Evolutionary conservation across 2,888 invertebrate genomes (phyloP), one percentile per base, ranked within the genome.

Genomic region (Campopleginae sp.): DNA sequence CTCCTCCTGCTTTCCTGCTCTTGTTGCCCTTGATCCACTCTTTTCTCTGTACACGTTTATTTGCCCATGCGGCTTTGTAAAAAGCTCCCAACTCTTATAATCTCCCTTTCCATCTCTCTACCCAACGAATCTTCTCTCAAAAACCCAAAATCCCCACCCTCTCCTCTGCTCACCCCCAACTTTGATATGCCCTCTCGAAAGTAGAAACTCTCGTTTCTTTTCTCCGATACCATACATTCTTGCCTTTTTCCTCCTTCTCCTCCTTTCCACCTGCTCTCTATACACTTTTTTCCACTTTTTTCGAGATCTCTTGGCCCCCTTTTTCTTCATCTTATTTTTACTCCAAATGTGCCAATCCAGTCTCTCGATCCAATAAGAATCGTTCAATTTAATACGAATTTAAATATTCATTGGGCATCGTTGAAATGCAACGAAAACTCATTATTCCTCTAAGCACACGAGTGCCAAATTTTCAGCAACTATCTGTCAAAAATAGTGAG

Each of bases 71-170:
- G 58, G 48, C 61, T 71, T 81, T 82, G 65, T 48, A 63, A 75
- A 66, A 78, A 81, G 72, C 68, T 75, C 63, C 74, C 75, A 81
- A 81, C 58, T 72, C 19, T 42, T 4, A 23, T 58, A 27, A 38
- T 74, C 38, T 42, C 27, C 27, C 17, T 54, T 38, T 33, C 51
- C 19, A n/a, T 72, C 58, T 68, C 68, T 27, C 46, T 70, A 71
- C 71, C 71, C 82, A 74, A 84, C 81, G 84, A 84, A 84, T 81
- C 78, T 81, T 81, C 81, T 54, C 82, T 71, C 46, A 63, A 38
- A 75, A 72, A 71, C 51, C 72, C 44, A n/a, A n/a, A n/a, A n/a
- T n/a, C n/a, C n/a, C n/a, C n/a, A 33, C 38, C 38, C 38, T 38
- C 38, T n/a, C 38, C 38, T 6, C 38, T 10, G 0, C 7, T 8